Evolutionary conservation across 1,140 invertebrate genomes (phyloP), one percentile per base, ranked within the genome.

Genomic region (Ectropis grisescens): DNA sequence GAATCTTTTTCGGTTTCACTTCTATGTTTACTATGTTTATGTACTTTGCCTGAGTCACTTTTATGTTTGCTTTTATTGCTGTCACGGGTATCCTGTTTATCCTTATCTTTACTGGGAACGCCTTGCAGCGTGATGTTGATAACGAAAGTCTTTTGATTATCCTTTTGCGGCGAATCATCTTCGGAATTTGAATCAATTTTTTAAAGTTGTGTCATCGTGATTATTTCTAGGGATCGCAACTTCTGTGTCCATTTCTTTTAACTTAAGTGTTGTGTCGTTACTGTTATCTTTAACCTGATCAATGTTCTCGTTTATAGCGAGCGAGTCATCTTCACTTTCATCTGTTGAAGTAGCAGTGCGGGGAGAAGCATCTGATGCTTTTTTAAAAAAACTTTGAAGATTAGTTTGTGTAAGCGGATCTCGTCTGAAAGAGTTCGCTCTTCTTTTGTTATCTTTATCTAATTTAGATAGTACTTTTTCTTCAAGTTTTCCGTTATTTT

Each of bases 111-210:
- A 33, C 37, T 58, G 2, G 67, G 59, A 41, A 80, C 49, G 30
- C 71, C 75, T 47, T 75, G 51, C 27, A 81, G 42, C 7, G 75
- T 81, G 29, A 81, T 74, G 41, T 81, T 81, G 29, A 81, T 81
- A 25, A 75, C 60, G 10, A 74, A 54, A 2, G 61, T 76, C 44
- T 72, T 71, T 19, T 19, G 3, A 19, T 3, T 19, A 4, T 19
- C 16, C 8, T 19, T 19, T 3, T 3, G 16, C 8, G 16, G 8
- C 16, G 16, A 19, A 4, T 19, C 16, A 4, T 19, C 16, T 19
- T 19, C 16, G 16, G 16, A 19, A 19, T 19, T 4, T 19, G 16
- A 19, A 19, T 61, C 46, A 31, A 64, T 33, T 42, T 58, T n/a
- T 64, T 19, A 66, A 34, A n/a, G 57, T 66, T 15, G 58, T 58